Evolutionary conservation across 2,888 invertebrate species (phyloP).

Genomic region (Thysanoteuthis rhombus): DNA sequence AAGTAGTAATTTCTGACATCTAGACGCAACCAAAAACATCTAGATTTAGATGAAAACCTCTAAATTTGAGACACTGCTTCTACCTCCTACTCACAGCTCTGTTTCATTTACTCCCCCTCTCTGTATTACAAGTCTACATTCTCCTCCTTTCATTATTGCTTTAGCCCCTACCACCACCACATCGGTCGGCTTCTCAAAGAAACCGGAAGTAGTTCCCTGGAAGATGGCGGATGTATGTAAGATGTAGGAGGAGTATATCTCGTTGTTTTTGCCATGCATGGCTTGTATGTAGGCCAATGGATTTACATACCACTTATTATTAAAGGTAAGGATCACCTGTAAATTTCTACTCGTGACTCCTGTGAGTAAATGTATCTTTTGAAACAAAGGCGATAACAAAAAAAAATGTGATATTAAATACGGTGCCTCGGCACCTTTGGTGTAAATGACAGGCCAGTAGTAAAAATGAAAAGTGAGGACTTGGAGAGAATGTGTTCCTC

Average conservation of each 20-base stretch:
- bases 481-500: not conserved
- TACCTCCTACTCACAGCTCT: not conserved
- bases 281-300: constrained; percentile 31
- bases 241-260: constrained; percentile 19
- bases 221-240: constrained; percentile 29
- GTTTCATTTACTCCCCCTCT: not conserved
- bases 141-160: not conserved
- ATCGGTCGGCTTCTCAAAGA: not conserved
- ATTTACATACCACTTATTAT: constrained; percentile 32
- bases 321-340: constrained; percentile 27
- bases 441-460: not conserved
- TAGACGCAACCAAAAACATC: no score
- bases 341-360: not conserved
- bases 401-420: not conserved
- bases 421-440: not conserved
- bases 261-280: constrained; percentile 29
- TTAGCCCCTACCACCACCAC: not conserved
- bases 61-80: not conserved
- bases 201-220: constrained; percentile 24
- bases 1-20: no score
- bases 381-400: not conserved
- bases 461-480: not conserved
- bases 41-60: no score
- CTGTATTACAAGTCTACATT: not conserved
- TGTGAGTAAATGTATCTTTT: not conserved